These are phyloP conservation scores for Arctocebus calabarensis DNA, from an alignment of 2,797 vertebrate species.

Conservation along the genomic window DNA sequence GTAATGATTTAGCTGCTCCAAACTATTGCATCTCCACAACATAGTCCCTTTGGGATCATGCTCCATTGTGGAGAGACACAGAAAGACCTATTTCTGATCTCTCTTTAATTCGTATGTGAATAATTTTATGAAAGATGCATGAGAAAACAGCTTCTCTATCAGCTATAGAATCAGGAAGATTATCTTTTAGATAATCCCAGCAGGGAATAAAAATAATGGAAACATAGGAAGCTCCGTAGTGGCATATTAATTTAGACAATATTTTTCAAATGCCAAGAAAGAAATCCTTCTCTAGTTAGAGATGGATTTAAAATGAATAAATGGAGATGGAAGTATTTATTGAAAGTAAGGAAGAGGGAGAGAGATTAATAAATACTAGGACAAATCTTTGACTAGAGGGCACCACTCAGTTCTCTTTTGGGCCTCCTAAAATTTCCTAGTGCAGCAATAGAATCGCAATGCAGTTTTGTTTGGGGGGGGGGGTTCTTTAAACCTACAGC, in stretches of 20 bases:
- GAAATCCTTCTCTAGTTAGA: neutral
- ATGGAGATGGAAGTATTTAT: neutral
- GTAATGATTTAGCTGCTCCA: neutral
- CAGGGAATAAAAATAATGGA: neutral
- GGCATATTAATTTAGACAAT: neutral
- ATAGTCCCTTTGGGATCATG: neutral
- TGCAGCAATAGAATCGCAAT: neutral
- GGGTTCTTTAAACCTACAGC: neutral
- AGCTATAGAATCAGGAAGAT: neutral
- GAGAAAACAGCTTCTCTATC: neutral
- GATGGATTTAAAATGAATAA: neutral
- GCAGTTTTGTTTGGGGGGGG: neutral
- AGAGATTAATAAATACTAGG: neutral
- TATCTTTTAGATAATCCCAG: neutral
- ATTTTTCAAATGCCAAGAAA: slow-evolving; percentile 58
- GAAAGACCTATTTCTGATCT: neutral
- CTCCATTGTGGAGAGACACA: neutral
- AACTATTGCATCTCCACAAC: neutral
- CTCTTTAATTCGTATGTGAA: neutral
- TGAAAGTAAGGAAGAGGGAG: neutral
- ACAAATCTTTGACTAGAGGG: neutral
- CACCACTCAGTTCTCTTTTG: neutral
- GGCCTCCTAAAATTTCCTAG: neutral
- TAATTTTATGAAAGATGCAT: neutral
- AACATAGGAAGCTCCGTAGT: neutral